Percentiles rank a stretch among this genome's conserved stretches.
Conservation (phyloP, 1,140 invertebrate genomes). For the Melanaphis sacchari region DNA sequence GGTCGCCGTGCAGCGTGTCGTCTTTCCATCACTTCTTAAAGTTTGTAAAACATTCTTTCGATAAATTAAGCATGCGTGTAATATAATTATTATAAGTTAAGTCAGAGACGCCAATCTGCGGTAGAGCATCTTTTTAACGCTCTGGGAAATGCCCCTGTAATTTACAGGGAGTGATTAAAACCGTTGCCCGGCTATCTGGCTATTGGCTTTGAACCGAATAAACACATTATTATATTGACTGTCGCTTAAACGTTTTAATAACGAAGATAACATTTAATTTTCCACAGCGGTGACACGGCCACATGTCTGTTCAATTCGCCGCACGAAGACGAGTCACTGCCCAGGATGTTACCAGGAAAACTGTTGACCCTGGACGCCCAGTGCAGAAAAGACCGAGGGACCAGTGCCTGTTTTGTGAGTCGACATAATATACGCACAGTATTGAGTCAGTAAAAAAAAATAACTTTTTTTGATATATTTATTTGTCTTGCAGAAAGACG, state of each 20-base stretch:
- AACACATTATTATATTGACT: background rate
- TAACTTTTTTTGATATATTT: background rate
- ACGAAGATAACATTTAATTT: background rate
- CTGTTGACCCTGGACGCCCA: constrained; percentile 89
- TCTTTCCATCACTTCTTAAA: constrained; percentile 96
- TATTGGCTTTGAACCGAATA: background rate
- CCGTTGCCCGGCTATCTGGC: too few relatives aligned
- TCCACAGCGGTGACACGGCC: constrained; percentile 85
- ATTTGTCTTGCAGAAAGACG: constrained; percentile 76
- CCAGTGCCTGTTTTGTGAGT: constrained; percentile 86
- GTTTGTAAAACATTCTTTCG: constrained; percentile 68
- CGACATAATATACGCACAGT: background rate
- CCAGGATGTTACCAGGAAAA: constrained; percentile 87
- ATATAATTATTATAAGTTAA: background rate
- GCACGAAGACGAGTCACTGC: constrained; percentile 89
- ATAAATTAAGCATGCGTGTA: background rate
- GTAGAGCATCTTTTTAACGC: background rate
- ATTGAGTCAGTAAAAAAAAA: background rate
- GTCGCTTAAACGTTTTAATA: background rate
- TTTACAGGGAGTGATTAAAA: background rate
- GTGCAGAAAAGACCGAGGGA: constrained; percentile 90
- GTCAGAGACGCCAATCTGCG: background rate
- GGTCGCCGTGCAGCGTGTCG: constrained; percentile 92
- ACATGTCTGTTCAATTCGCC: constrained; percentile 93
- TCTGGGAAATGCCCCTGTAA: background rate